Base-by-base conservation (phyloP, 2,888 invertebrate genomes). In the Euclidia mi region DNA sequence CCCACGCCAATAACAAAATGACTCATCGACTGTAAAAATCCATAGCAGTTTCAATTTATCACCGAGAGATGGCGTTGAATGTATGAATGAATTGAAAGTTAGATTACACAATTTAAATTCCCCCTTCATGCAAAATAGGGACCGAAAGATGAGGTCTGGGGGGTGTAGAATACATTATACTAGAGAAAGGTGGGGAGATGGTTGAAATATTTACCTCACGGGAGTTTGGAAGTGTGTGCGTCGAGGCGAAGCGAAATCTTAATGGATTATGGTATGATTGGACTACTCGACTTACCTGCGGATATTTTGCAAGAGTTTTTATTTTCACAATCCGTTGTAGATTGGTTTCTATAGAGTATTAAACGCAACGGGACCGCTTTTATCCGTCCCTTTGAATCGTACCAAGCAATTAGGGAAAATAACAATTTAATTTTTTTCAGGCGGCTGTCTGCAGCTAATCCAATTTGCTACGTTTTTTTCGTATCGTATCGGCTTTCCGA, bases 11-110 rank as follows among this genome's bases (percentile, higher is more conserved):
- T 84, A 82, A 76, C 82, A 87, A 91, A 92, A 90, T 89, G 91
- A 86, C n/a, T n/a, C n/a, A n/a, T n/a, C n/a, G n/a, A n/a, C 85
- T 84, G 84, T 87, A 87, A 89, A 86, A 89, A 89, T 87, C 82
- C 83, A 89, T 88, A 84, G 81, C 82, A 89, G 90, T 94, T 94
- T 92, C 92, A 94, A 94, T 94, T 93, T 92, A 94, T 92, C 90
- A 90, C 89, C 89, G 74, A 88, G 89, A 94, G 94, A 93, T 94
- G 94, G 92, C 93, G 92, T 75, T 89, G 92, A 91, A 91, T 93
- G 94, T 93, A 94, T 94, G 94, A 94, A 94, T 94, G 94, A 94
- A 94, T 94, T 94, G 92, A 94, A 94, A 94, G 94, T 94, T 94
- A 93, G 93, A 94, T 94, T 94, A 94, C 92, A 93, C 92, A 93